Conservation (phyloP, 1,140 invertebrate species). For the Babylonia areolata region DNA sequence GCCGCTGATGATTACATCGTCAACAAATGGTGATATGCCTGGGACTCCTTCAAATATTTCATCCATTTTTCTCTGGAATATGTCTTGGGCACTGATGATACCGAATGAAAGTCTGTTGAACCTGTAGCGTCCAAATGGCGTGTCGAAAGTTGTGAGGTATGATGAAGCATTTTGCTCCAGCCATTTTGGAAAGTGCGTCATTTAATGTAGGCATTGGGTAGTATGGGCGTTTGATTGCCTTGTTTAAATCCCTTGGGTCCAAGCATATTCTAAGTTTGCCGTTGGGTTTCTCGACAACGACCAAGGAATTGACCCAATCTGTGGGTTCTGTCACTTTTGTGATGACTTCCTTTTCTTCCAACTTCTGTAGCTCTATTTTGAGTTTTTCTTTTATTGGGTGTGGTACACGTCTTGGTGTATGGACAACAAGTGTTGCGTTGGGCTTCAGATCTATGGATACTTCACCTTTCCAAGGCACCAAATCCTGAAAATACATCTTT, state of each 20-base stretch:
- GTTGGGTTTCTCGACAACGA: slow-evolving; percentile 46
- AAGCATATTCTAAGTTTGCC: slow-evolving; percentile 76
- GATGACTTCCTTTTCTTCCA: slow-evolving; percentile 48
- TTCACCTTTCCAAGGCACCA: slow-evolving; percentile 40
- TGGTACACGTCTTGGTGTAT: slow-evolving; percentile 41
- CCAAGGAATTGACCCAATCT: slow-evolving; percentile 55
- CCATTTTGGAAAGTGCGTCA: slow-evolving; percentile 41
- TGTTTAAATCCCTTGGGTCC: slow-evolving; percentile 78
- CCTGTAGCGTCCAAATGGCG: slow-evolving; percentile 69
- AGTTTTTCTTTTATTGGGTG: slow-evolving; percentile 30
- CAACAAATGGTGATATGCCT: slow-evolving; percentile 64
- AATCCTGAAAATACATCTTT: slow-evolving; percentile 45
- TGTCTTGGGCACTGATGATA: slow-evolving; percentile 46
- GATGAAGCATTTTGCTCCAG: slow-evolving; percentile 51
- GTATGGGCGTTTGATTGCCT: slow-evolving; percentile 69
- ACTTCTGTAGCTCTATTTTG: slow-evolving; percentile 52
- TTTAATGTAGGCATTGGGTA: slow-evolving; percentile 50
- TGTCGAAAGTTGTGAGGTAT: slow-evolving; percentile 60
- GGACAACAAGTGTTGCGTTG: slow-evolving; percentile 38
- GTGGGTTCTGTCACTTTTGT: slow-evolving; percentile 50
- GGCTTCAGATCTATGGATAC: slow-evolving; percentile 37
- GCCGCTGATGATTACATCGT: slow-evolving; percentile 72
- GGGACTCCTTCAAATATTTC: slow-evolving; percentile 67
- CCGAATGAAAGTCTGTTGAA: slow-evolving; percentile 71
- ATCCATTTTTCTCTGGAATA: slow-evolving; percentile 69